These are phyloP conservation scores for Bugula neritina DNA, from an alignment of 2,888 invertebrate genomes.

Conservation along the genomic window DNA sequence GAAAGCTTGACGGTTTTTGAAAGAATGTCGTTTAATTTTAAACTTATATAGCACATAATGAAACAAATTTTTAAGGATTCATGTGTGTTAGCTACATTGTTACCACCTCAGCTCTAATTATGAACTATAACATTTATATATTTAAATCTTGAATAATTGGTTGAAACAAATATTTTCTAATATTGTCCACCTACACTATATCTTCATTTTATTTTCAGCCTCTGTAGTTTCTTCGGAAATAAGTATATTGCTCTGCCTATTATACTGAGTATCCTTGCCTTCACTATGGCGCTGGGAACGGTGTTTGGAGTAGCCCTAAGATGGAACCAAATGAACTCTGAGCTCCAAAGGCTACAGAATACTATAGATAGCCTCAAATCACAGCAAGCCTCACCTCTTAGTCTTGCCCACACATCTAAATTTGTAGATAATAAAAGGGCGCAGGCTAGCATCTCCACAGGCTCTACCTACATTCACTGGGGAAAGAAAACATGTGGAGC, in stretches of 20 bases:
- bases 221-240: background rate
- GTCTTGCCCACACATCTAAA: background rate
- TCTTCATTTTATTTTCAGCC: background rate
- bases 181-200: too few species aligned
- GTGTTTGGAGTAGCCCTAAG: conserved; percentile 13
- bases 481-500: conserved; percentile 8
- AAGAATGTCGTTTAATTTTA: too few species aligned
- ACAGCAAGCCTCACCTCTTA: background rate
- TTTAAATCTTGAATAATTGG: too few species aligned
- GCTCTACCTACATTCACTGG: conserved; percentile 2
- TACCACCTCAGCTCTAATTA: too few species aligned
- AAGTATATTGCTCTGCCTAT: background rate
- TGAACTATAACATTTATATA: too few species aligned
- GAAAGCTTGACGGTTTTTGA: too few species aligned
- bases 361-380: background rate
- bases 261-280: background rate
- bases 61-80: too few species aligned
- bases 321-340: conserved; percentile 4
- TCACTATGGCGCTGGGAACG: background rate
- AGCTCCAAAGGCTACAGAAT: background rate
- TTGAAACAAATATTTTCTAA: too few species aligned
- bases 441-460: background rate
- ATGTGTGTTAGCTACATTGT: too few species aligned
- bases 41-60: too few species aligned
- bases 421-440: background rate